Percentiles rank a stretch among this genome's conserved stretches.
Conservation (phyloP, 2,888 invertebrate genomes). For the Uropetala carovei region DNA sequence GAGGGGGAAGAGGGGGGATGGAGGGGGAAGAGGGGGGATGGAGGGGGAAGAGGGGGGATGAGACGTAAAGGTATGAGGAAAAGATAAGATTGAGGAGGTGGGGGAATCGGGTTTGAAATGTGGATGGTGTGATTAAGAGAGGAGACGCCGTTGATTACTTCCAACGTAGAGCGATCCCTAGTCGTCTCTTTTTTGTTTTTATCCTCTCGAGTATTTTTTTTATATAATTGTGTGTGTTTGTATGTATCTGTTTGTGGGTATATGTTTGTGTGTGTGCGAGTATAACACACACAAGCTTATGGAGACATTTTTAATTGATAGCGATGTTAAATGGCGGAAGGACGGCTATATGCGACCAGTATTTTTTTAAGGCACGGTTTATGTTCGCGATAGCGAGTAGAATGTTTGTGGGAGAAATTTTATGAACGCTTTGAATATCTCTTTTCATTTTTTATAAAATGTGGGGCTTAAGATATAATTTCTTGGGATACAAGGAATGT, state of each 20-base stretch:
- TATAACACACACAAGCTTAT: too few species aligned
- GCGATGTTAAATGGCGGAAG: too few species aligned
- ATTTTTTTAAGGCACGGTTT: too few species aligned
- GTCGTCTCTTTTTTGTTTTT: not conserved
- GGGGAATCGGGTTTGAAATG: not conserved
- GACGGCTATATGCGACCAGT: too few species aligned
- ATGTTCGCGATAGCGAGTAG: too few species aligned
- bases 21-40: not conserved
- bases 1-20: not conserved
- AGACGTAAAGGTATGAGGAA: too few species aligned
- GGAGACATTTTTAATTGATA: too few species aligned
- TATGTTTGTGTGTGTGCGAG: not conserved
- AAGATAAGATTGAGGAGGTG: too few species aligned
- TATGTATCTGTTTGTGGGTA: not conserved
- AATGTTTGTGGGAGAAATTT: too few species aligned
- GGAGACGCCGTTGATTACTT: conserved; percentile 35
- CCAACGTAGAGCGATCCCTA: conserved; percentile 38
- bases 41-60: not conserved
- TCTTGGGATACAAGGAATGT: not conserved
- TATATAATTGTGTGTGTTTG: not conserved
- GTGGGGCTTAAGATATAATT: not conserved
- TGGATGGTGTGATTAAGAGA: not conserved
- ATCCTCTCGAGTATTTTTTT: not conserved
- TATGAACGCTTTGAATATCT: not conserved
- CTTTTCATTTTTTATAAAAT: not conserved